Evolutionary conservation across 2,888 invertebrate genomes (phyloP), one percentile per base, ranked within the genome.

Genomic region (Mesorhabditis belari): DNA sequence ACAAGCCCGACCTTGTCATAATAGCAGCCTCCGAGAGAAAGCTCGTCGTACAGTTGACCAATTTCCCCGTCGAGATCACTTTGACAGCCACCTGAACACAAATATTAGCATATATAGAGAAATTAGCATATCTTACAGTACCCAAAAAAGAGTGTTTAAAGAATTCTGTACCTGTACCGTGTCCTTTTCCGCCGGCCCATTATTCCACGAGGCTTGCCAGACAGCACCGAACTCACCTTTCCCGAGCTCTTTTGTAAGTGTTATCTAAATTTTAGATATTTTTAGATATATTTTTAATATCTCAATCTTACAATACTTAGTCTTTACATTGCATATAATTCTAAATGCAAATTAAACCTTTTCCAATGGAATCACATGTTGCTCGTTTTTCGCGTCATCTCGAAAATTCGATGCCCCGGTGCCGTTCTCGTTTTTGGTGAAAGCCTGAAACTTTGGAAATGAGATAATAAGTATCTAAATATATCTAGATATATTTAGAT

Each of bases 211-310:
- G 3, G 94, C 96, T 83, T 94, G 95, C 81, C 94, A 94, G 0
- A 98, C 96, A 17, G 92, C 90, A 4, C 96, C 96, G 84, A 98
- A 98, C 83, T 98, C 95, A 17, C 98, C 96, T 77, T 89, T 90
- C 27, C 96, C 96, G 61, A 98, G 85, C 81, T 92, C 92, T 81
- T 94, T 93, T 81, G 92, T 92, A 55, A 94, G 89, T 3, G 70
- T 65, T 35, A 72, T 72, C 71, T 71, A 58, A n/a, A 62, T 26
- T 4, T 35, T 6, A 35, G 35, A 0, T 17, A 57, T 25, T 23
- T 29, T 51, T 51, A 51, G 9, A 17, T 28, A 1, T 2, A 49
- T 4, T 6, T 58, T 52, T 5, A 29, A 52, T 56, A 44, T 26
- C 35, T 55, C 26, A 26, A 55, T 29, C 19, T 29, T 29, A 6